Conservation (phyloP, 1,140 invertebrate species). For the Zophobas morio region DNA sequence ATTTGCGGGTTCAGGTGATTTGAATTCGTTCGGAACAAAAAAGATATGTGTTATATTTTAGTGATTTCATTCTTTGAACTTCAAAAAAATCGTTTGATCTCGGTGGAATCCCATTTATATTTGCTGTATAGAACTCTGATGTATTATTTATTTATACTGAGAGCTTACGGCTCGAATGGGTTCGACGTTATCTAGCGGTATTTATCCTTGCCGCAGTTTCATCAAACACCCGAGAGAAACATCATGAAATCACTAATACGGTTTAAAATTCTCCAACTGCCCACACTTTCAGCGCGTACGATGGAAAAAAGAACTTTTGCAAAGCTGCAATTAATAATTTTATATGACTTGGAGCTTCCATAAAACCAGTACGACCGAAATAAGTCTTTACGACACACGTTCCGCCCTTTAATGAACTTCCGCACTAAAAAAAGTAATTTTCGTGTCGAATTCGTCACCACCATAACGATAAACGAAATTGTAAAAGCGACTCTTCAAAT, state of each 20-base stretch:
- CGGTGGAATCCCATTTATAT: constrained; percentile 16
- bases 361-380: not conserved
- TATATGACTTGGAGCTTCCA: not conserved
- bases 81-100: constrained; percentile 32
- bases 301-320: not conserved
- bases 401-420: constrained; percentile 3
- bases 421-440: constrained; percentile 14
- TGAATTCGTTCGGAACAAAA: constrained; percentile 51
- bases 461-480: constrained; percentile 28
- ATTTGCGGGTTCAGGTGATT: constrained; percentile 56
- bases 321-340: constrained; percentile 1
- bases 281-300: not conserved
- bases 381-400: not conserved
- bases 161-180: constrained; percentile 26
- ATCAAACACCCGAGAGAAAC: not conserved
- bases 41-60: constrained; percentile 43
- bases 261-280: not conserved
- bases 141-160: constrained; percentile 26
- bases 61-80: constrained; percentile 47
- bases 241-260: constrained; percentile 2
- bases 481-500: constrained; percentile 1
- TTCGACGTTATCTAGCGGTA: not conserved
- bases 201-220: constrained; percentile 8
- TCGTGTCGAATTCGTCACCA: constrained; percentile 10
- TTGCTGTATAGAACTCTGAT: constrained; percentile 19